These are phyloP conservation scores for Patella pellucida DNA, from an alignment of 2,888 invertebrate genomes.

Conservation along the genomic window DNA sequence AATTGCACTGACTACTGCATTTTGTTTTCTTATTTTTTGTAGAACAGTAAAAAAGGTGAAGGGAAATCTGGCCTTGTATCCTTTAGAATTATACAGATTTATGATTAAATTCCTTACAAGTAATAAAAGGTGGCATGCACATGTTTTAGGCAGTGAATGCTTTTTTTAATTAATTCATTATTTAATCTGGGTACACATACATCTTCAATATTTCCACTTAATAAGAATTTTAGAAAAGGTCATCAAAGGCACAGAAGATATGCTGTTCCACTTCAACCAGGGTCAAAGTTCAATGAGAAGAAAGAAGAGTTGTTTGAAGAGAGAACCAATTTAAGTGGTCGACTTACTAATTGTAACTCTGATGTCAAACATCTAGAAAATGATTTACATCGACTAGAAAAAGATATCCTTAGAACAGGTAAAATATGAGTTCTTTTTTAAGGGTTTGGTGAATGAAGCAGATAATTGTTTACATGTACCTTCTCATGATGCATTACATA, in stretches of 20 bases:
- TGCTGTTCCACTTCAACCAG: slow-evolving; percentile 40
- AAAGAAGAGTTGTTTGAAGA: slow-evolving; percentile 38
- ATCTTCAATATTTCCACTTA: too few species aligned
- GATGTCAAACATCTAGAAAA: slow-evolving; percentile 48
- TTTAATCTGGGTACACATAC: too few species aligned
- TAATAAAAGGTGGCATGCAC: too few species aligned
- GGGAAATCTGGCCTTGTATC: slow-evolving; percentile 62
- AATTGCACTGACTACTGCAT: too few species aligned
- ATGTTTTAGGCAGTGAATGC: too few species aligned
- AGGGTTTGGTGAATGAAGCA: too few species aligned
- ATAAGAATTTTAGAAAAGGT: not conserved
- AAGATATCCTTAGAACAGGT: slow-evolving; percentile 49
- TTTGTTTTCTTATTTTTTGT: slow-evolving; percentile 33
- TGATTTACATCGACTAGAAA: slow-evolving; percentile 43
- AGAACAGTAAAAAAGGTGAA: slow-evolving; percentile 58
- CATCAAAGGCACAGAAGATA: slow-evolving; percentile 23
- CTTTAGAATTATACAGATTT: slow-evolving; percentile 30
- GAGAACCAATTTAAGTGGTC: slow-evolving; percentile 43
- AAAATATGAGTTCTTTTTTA: too few species aligned
- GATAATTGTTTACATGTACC: too few species aligned
- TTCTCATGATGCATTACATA: too few species aligned
- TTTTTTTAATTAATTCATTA: too few species aligned
- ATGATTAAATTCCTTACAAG: too few species aligned
- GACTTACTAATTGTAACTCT: slow-evolving; percentile 41
- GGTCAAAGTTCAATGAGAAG: slow-evolving; percentile 38